Evolutionary conservation across 92 coral and sea anemone genomes (phyloP).

Genomic region (Epizoanthus fatuus): DNA sequence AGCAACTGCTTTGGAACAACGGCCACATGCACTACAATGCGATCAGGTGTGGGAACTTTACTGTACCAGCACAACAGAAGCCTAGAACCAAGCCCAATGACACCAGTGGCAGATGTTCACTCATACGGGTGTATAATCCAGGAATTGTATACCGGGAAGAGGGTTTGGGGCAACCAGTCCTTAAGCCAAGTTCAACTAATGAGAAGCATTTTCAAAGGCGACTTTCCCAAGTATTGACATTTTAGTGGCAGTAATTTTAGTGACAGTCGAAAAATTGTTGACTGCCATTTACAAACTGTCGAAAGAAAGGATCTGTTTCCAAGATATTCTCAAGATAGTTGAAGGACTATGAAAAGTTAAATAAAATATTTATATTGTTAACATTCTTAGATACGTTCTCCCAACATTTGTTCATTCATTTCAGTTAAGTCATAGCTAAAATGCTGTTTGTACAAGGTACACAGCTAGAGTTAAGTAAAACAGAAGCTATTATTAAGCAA

Average conservation of each 20-base stretch:
- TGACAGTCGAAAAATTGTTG: neutral
- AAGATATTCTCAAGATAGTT: neutral
- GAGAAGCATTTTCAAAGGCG: neutral
- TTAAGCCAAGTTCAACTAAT: neutral
- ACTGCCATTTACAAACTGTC: slow-evolving; percentile 2
- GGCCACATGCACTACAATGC: slow-evolving; percentile 8
- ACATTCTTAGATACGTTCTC: too few relatives aligned
- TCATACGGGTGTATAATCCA: slow-evolving; percentile 28
- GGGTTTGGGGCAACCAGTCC: slow-evolving; percentile 18
- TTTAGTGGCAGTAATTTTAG: too few relatives aligned
- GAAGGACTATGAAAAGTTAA: neutral
- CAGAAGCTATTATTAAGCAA: too few relatives aligned
- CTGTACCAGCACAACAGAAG: slow-evolving; percentile 25
- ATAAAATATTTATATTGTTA: too few relatives aligned
- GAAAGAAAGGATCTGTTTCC: neutral
- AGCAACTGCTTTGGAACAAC: slow-evolving; percentile 19
- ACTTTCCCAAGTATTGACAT: neutral
- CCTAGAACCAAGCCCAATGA: neutral
- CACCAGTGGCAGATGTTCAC: slow-evolving; percentile 14
- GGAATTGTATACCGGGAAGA: slow-evolving; percentile 17
- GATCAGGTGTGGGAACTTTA: slow-evolving; percentile 9
- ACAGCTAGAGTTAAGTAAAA: too few relatives aligned
- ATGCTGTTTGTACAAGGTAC: too few relatives aligned
- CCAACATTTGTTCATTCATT: too few relatives aligned
- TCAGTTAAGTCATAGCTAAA: too few relatives aligned